A percentile compares a stretch with the other conserved stretches of the same genome.
These are phyloP conservation scores for Drosophila bocki DNA, from an alignment of 1,140 invertebrate species.

Conservation along the genomic window DNA sequence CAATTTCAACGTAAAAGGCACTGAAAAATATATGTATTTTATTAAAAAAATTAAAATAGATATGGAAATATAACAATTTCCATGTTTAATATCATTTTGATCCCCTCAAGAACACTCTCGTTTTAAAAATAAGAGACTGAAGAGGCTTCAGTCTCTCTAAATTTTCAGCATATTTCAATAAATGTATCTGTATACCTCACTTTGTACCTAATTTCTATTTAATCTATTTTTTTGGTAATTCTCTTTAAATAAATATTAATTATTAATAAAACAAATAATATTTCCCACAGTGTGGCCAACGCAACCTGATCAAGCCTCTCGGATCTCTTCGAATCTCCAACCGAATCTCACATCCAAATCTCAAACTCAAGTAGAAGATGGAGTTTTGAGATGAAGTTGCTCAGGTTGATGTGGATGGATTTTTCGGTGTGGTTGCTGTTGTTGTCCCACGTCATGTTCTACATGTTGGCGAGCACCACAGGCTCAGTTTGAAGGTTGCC, in stretches of 20 bases:
- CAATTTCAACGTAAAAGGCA: constrained; percentile 69
- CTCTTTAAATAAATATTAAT: background rate
- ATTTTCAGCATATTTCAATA: background rate
- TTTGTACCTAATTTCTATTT: background rate
- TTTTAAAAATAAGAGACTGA: no score
- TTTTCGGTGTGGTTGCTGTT: constrained; percentile 26
- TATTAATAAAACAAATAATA: background rate
- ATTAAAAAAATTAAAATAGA: background rate
- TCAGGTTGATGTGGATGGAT: constrained; percentile 45
- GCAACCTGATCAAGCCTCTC: constrained; percentile 56
- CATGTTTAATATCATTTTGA: no score
- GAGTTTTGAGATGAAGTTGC: constrained; percentile 56
- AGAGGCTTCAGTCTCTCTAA: background rate
- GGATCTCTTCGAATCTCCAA: constrained; percentile 20
- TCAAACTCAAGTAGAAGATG: constrained; percentile 42
- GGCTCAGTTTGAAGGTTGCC: constrained; percentile 62
- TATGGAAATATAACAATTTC: no score
- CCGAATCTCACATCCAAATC: constrained; percentile 15
- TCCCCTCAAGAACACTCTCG: background rate
- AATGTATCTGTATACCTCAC: background rate
- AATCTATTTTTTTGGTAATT: no score
- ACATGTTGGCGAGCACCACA: constrained; percentile 63
- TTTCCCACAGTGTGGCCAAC: constrained; percentile 10
- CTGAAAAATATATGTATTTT: background rate
- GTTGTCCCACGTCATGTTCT: constrained; percentile 78